Conservation (phyloP, 2,113 vertebrate genomes). For the Empidonax alnorum region DNA sequence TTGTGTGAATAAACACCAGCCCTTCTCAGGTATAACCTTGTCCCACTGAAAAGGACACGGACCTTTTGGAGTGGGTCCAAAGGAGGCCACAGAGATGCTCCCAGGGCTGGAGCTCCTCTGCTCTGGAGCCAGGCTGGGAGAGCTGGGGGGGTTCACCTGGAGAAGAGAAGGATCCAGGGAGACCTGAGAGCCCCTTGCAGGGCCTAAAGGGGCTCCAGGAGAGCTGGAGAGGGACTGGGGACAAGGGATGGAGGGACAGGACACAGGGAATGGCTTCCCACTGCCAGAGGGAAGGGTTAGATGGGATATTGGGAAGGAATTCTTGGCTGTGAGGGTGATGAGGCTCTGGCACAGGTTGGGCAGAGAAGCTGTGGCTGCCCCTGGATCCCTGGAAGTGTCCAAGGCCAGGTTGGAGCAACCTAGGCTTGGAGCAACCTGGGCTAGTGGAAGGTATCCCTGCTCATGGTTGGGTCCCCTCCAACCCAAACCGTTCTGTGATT, state of each 20-base stretch:
- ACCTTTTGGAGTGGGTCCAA: no score
- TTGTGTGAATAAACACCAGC: fast-evolving
- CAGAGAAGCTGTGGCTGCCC: background rate
- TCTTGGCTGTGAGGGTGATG: fast-evolving
- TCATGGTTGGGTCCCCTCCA: background rate
- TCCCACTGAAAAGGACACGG: background rate
- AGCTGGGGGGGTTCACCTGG: background rate
- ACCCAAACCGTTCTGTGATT: background rate
- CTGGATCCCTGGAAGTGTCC: background rate
- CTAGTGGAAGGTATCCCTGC: background rate
- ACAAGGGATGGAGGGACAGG: background rate
- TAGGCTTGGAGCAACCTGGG: fast-evolving
- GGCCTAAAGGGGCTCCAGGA: fast-evolving
- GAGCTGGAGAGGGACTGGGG: background rate
- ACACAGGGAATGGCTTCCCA: background rate
- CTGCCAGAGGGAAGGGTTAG: fast-evolving
- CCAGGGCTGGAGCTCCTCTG: background rate
- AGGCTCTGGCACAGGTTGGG: background rate
- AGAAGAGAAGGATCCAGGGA: background rate
- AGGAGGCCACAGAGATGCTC: fast-evolving
- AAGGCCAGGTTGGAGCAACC: fast-evolving
- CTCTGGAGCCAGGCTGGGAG: background rate
- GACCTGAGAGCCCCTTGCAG: fast-evolving
- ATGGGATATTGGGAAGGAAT: background rate
- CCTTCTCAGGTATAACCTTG: background rate